These are phyloP conservation scores for Pterobdella sp. DNA, from an alignment of 2,888 invertebrate genomes.

Conservation along the genomic window DNA sequence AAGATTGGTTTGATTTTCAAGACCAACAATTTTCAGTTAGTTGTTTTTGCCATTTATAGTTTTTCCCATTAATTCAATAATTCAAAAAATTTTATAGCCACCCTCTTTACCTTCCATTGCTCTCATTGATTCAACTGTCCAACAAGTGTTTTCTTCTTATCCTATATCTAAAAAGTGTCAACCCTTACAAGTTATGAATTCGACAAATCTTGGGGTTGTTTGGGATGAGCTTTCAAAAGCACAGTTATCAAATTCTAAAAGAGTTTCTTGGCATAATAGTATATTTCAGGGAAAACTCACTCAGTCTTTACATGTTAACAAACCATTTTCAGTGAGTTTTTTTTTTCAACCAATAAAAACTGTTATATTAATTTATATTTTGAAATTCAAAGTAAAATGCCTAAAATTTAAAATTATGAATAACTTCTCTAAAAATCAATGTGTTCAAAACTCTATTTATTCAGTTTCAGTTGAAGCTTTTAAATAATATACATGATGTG, in stretches of 20 bases:
- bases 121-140: background rate
- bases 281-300: background rate
- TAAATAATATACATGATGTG: background rate
- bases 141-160: background rate
- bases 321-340: background rate
- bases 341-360: background rate
- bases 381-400: no score
- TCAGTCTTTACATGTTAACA: background rate
- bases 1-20: slow-evolving; percentile 12
- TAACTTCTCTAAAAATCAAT: no score
- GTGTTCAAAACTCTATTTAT: no score
- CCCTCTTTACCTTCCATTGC: background rate
- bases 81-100: background rate
- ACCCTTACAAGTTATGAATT: background rate
- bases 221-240: slow-evolving; percentile 12
- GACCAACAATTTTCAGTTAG: background rate
- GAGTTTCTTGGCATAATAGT: background rate
- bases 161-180: background rate
- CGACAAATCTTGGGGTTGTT: background rate
- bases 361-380: background rate
- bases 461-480: no score
- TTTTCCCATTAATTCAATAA: background rate
- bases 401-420: no score
- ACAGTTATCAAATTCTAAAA: background rate
- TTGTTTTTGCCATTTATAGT: background rate